These are phyloP conservation scores for Anagyrus pseudococci DNA, from an alignment of 2,888 invertebrate genomes.

Conservation along the genomic window DNA sequence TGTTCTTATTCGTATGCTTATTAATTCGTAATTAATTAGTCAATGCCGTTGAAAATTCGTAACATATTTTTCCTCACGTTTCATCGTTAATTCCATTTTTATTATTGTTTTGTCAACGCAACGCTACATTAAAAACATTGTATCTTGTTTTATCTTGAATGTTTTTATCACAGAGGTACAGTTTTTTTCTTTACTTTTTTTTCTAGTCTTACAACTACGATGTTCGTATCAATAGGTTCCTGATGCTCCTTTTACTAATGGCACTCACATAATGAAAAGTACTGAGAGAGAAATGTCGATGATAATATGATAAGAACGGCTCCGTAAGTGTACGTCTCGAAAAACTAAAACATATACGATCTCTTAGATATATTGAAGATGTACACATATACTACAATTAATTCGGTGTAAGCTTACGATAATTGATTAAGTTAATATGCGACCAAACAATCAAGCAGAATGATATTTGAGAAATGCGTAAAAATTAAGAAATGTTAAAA, in stretches of 20 bases:
- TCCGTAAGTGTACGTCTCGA: constrained; percentile 32
- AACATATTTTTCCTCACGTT: constrained; percentile 2
- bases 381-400: constrained; percentile 24
- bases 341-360: constrained; percentile 21
- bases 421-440: constrained; percentile 21
- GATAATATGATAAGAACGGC: no score
- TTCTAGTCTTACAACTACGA: constrained; percentile 30
- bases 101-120: background rate
- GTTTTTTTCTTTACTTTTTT: constrained; percentile 34
- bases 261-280: constrained; percentile 37
- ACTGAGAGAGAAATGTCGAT: no score
- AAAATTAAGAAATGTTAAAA: constrained; percentile 24
- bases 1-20: constrained; percentile 21
- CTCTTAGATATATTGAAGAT: constrained; percentile 15
- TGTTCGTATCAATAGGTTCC: constrained; percentile 30
- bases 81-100: background rate
- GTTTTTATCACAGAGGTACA: constrained; percentile 49
- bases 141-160: constrained; percentile 36
- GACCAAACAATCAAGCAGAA: constrained; percentile 28
- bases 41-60: constrained; percentile 24
- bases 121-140: constrained; percentile 20
- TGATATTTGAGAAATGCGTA: constrained; percentile 30
- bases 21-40: constrained; percentile 22
- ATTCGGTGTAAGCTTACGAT: constrained; percentile 20
- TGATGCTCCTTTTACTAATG: constrained; percentile 35